These are phyloP conservation scores for Verasper variegatus DNA, from an alignment of 2,113 vertebrate genomes.

Conservation along the genomic window DNA sequence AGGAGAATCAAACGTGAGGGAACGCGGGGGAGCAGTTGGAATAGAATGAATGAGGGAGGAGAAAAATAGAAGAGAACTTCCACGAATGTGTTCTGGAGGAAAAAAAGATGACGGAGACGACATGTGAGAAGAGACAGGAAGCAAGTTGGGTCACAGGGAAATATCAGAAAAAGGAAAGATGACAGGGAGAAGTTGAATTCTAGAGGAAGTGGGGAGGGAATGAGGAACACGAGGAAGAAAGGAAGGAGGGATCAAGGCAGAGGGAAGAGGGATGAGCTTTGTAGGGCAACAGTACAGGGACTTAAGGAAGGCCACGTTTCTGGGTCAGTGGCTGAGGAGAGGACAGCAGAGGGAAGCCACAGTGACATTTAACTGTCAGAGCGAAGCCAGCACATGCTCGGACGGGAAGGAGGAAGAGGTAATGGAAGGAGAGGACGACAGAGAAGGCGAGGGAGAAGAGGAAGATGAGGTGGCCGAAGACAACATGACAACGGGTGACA, in stretches of 20 bases:
- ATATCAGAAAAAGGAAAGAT: neutral
- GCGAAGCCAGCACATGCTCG: constrained; percentile 39
- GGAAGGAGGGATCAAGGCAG: constrained; percentile 7
- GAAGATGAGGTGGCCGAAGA: constrained; percentile 22
- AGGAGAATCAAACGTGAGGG: neutral
- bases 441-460: neutral
- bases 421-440: constrained; percentile 5
- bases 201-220: neutral
- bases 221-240: neutral
- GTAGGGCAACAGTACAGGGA: constrained; percentile 2
- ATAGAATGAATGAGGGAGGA: neutral
- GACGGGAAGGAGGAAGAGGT: constrained; percentile 23
- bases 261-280: constrained; percentile 27
- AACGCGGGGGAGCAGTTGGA: neutral
- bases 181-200: accelerated
- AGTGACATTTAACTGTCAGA: constrained; percentile 68
- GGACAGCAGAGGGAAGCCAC: constrained; percentile 39
- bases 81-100: neutral
- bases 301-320: constrained; percentile 44
- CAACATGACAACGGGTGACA: constrained; percentile 36
- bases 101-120: constrained; percentile 8
- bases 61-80: neutral
- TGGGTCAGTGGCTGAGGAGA: constrained; percentile 62
- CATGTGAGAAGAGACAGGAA: neutral
- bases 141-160: neutral